Base-by-base conservation (phyloP, 2,888 invertebrate species). In the Julus scanicus region DNA sequence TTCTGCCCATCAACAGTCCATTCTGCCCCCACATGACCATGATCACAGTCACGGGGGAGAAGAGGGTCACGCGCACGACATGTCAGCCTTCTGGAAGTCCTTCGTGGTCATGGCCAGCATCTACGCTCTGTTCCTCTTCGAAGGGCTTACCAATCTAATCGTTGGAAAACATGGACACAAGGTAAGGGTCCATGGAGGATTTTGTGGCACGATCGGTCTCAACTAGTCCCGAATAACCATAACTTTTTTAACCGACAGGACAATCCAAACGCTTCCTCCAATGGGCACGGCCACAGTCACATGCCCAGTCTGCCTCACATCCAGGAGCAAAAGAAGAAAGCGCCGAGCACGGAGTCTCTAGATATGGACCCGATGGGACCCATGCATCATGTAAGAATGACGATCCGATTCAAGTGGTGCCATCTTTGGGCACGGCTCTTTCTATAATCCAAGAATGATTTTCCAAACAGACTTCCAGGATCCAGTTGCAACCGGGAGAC, bases 61-160 rank as follows among this genome's bases (percentile, higher is more conserved):
- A 44, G 57, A 15, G 44, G 20, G 39, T n/a, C 71, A 89, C 40
- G 89, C 63, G n/a, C 89, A 88, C 8, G 86, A 86, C 20, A 84
- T 88, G 63, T 57, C 83, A 88, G 20, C 89, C 89, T 84, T 87
- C 90, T 9, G 89, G 89, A 89, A 89, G 44, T 85, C 89, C 80
- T 57, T 90, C 57, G 89, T 89, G 0, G 71, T 89, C 53, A 89
- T 91, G 39, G 89, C 87, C 84, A 90, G 90, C 4, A 90, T 90
- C 15, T 91, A 91, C 85, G 89, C 37, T 1, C 89, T 91, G 11
- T 91, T 90, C 86, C 87, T 91, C 0, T 90, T 90, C 71, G 91
- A 91, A 88, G 87, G 90, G n/a, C 4, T 88, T 15, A n/a, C 53
- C 17, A 37, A 83, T 20, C 49, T 48, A 11, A 11, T 88, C n/a